Evolutionary conservation across 1,140 invertebrate genomes (phyloP), one percentile per base, ranked within the genome.

Genomic region (Matsumurasca onukii): DNA sequence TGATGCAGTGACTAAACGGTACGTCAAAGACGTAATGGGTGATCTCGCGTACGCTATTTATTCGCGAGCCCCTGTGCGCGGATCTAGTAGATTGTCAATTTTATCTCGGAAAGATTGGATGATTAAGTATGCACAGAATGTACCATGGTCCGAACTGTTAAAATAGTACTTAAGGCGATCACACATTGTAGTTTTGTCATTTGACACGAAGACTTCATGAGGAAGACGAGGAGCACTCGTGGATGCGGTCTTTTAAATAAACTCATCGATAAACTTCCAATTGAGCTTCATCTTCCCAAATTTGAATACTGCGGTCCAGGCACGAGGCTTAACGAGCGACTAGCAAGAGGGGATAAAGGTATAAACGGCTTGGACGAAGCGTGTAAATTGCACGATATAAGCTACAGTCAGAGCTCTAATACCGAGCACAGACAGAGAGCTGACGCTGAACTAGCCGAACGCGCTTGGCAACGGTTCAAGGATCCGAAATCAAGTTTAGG

Each of bases 391-490:
- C 77, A 71, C 68, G 75, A 67, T 61, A 51, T 57, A 2, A 55
- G 55, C 59, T 76, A 63, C 64, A 65, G 51, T 59, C 31, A 62
- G 51, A 13, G 22, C 20, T 13, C 12, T 27, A 29, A 30, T 61
- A 5, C 22, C 30, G 12, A 3, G 13, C 17, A 24, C 2, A 22
- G 57, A 29, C 9, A 24, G 13, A 24, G 70, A 69, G 80, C 78
- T 57, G 79, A 81, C 75, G 70, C 72, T 69, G 29, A 74, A 62
- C 71, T 80, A 57, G 70, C 72, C n/a, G 69, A 77, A 52, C 76
- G 74, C 70, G 79, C 78, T 30, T 78, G 75, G 73, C 5, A 74
- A 66, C 71, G 75, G 68, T 69, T 79, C 59, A 73, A 75, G 64
- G 70, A 77, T 22, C 76, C 71, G 68, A 76, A 81, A 67, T 69